Conservation (phyloP, 2,113 vertebrate species). For the Elachura formosa region DNA sequence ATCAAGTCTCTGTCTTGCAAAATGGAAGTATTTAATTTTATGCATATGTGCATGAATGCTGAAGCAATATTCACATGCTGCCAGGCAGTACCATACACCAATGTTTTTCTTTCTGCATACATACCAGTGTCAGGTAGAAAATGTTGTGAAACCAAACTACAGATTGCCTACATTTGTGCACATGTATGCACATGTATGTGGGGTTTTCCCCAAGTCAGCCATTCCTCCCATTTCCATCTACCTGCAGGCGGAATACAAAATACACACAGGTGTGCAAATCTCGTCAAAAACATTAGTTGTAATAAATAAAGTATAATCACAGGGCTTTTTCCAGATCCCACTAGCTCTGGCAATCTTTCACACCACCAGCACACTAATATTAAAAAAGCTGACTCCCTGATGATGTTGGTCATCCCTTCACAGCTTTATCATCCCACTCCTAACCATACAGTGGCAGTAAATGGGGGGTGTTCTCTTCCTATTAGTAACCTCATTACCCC, state of each 20-base stretch:
- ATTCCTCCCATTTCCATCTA: not conserved
- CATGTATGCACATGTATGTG: fast-evolving
- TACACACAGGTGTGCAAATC: not conserved
- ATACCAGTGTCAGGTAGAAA: constrained; percentile 14
- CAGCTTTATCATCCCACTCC: not conserved
- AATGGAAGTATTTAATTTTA: constrained; percentile 35
- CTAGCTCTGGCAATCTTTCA: not conserved
- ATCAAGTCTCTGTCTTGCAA: not conserved
- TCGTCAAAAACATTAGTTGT: not conserved
- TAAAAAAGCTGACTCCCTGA: not conserved
- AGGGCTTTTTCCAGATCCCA: not conserved
- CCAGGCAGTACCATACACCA: constrained; percentile 47
- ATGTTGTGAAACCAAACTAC: not conserved
- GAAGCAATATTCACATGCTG: constrained; percentile 40
- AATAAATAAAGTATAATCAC: not conserved
- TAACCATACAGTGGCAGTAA: not conserved
- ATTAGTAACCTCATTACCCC: constrained; percentile 42
- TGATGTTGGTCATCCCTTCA: not conserved
- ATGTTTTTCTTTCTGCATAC: not conserved
- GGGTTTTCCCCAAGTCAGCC: not conserved
- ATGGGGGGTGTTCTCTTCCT: not conserved
- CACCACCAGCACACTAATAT: not conserved
- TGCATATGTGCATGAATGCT: constrained; percentile 35
- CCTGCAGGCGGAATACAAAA: not conserved
- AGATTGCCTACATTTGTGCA: not conserved